Conservation (phyloP, 2,113 vertebrate species). For the Monopterus albus region DNA sequence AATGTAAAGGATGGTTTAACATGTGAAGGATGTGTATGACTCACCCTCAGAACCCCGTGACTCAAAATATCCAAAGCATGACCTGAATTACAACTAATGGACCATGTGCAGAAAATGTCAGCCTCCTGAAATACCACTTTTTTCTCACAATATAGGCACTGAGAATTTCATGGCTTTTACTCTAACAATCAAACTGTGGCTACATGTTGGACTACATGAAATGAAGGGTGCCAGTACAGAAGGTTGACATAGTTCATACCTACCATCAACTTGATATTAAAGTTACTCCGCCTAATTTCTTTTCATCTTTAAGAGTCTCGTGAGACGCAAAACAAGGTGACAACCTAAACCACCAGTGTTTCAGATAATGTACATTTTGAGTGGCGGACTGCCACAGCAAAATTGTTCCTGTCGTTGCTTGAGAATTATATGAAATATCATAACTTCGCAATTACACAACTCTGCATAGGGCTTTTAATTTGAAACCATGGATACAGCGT, state of each 20-base stretch:
- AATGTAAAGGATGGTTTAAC: slow-evolving; percentile 45
- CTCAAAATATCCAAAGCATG: slow-evolving; percentile 61
- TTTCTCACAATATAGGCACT: slow-evolving; percentile 30
- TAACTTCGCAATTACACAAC: too few species aligned
- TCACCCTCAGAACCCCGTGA: slow-evolving; percentile 22
- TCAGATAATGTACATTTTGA: too few species aligned
- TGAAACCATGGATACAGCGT: too few species aligned
- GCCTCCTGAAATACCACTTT: slow-evolving; percentile 18
- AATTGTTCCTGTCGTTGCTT: too few species aligned
- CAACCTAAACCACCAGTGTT: too few species aligned
- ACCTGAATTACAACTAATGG: slow-evolving; percentile 65
- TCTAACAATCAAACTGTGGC: slow-evolving; percentile 1
- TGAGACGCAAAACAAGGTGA: too few species aligned
- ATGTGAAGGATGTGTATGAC: slow-evolving; percentile 44
- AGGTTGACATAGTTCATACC: background rate
- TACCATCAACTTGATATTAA: too few species aligned
- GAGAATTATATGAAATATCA: too few species aligned
- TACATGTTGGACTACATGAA: background rate
- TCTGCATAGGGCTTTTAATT: too few species aligned
- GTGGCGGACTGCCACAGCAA: too few species aligned
- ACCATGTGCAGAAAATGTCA: slow-evolving; percentile 38
- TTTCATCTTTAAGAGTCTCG: too few species aligned
- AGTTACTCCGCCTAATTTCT: too few species aligned
- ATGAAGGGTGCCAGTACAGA: background rate
- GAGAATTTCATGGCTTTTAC: slow-evolving; percentile 1